These are phyloP conservation scores for Drosophila meridionalis DNA, from an alignment of 2,888 invertebrate species.

Conservation along the genomic window DNA sequence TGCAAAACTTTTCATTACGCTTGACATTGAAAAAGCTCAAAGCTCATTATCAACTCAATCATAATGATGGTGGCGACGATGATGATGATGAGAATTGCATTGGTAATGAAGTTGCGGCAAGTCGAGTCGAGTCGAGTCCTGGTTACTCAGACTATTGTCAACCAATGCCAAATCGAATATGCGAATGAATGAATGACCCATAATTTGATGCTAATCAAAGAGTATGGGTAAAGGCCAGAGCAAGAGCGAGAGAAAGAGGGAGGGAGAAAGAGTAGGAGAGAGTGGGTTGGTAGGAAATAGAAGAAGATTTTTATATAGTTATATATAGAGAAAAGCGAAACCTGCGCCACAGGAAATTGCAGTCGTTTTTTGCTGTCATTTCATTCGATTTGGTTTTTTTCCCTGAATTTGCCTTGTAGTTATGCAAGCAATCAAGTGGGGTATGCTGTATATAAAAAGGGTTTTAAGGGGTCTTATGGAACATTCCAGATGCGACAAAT, in stretches of 20 bases:
- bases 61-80: conserved; percentile 7
- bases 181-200: conserved; percentile 41
- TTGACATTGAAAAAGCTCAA: conserved; percentile 61
- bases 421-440: neutral
- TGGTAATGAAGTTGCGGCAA: conserved; percentile 9
- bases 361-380: conserved; percentile 32
- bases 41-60: neutral
- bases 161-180: conserved; percentile 33
- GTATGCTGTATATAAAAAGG: neutral
- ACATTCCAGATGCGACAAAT: neutral
- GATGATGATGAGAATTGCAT: neutral
- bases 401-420: conserved; percentile 13
- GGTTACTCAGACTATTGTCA: neutral
- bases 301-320: conserved; percentile 8
- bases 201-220: conserved; percentile 58
- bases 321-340: conserved; percentile 35
- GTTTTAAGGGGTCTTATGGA: neutral
- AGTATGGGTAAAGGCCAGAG: neutral
- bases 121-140: neutral
- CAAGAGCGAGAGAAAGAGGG: neutral
- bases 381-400: conserved; percentile 12
- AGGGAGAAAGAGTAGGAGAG: neutral
- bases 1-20: conserved; percentile 56
- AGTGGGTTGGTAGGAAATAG: conserved; percentile 6
- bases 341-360: conserved; percentile 62